Conservation (phyloP, 2,888 invertebrate species). For the Chalcosyrphus nemorum region DNA sequence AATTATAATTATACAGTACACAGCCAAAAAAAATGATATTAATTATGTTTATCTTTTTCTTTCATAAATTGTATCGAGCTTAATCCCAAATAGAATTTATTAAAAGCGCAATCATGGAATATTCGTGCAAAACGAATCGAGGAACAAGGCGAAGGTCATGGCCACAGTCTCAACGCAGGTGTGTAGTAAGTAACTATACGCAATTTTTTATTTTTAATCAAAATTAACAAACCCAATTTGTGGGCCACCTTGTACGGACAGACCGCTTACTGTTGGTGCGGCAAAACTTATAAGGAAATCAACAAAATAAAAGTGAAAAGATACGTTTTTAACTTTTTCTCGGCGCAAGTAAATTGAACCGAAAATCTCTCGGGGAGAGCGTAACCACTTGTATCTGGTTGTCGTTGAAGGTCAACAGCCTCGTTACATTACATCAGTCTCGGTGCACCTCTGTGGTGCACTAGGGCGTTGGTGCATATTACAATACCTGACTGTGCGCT, state of each 20-base stretch:
- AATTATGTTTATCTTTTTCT: slow-evolving; percentile 19
- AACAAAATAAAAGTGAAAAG: neutral
- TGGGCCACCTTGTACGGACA: slow-evolving; percentile 47
- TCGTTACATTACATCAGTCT: slow-evolving; percentile 53
- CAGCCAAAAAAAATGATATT: no score
- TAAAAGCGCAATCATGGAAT: slow-evolving; percentile 31
- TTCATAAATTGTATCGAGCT: slow-evolving; percentile 19
- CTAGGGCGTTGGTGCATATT: slow-evolving; percentile 27
- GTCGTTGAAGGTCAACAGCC: slow-evolving; percentile 57
- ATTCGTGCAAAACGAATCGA: slow-evolving; percentile 52
- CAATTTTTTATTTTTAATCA: slow-evolving; percentile 2
- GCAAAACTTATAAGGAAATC: slow-evolving; percentile 29
- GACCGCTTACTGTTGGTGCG: slow-evolving; percentile 1
- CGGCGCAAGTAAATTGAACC: neutral
- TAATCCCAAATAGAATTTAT: slow-evolving; percentile 6
- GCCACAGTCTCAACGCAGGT: slow-evolving; percentile 7
- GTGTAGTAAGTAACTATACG: neutral
- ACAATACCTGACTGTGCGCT: neutral
- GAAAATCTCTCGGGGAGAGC: neutral
- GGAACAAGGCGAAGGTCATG: slow-evolving; percentile 70
- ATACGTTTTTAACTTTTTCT: neutral
- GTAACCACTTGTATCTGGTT: slow-evolving; percentile 8
- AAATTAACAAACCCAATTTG: slow-evolving; percentile 27
- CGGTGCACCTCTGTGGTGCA: slow-evolving; percentile 5
- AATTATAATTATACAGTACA: neutral